A percentile compares a stretch with the other conserved stretches of the same genome.
These are phyloP conservation scores for Euborellia annulipes DNA, from an alignment of 1,140 invertebrate genomes.

Conservation along the genomic window DNA sequence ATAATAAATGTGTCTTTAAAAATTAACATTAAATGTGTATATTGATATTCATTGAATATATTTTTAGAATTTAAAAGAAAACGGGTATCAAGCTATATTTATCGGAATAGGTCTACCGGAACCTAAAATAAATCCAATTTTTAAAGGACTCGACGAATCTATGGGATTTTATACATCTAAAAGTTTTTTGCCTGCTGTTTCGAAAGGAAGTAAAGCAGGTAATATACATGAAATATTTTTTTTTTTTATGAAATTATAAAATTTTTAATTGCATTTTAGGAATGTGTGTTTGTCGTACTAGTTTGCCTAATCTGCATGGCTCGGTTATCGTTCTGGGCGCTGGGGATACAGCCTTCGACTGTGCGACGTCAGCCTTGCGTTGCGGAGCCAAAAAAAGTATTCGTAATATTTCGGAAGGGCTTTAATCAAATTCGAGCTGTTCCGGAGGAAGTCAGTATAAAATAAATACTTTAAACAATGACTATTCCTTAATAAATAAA, in stretches of 20 bases:
- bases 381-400: slow-evolving; percentile 88
- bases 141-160: slow-evolving; percentile 53
- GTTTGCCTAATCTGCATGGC: slow-evolving; percentile 61
- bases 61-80: slow-evolving; percentile 43
- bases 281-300: slow-evolving; percentile 60
- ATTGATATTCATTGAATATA: neutral
- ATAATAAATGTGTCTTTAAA: neutral
- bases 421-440: slow-evolving; percentile 90
- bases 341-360: slow-evolving; percentile 97
- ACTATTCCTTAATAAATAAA: neutral
- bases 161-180: slow-evolving; percentile 95
- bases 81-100: slow-evolving; percentile 68
- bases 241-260: no score
- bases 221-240: no score
- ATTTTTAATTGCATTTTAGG: slow-evolving; percentile 29
- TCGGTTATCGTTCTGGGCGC: slow-evolving; percentile 89
- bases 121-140: slow-evolving; percentile 66
- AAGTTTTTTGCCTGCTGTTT: slow-evolving; percentile 75
- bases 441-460: slow-evolving; percentile 80
- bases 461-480: no score
- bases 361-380: slow-evolving; percentile 88
- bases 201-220: slow-evolving; percentile 77
- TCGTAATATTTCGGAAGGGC: slow-evolving; percentile 80
- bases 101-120: slow-evolving; percentile 89
- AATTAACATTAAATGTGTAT: neutral